Base-by-base conservation (phyloP, 2,113 vertebrate genomes). In the Carassius carassius region DNA sequence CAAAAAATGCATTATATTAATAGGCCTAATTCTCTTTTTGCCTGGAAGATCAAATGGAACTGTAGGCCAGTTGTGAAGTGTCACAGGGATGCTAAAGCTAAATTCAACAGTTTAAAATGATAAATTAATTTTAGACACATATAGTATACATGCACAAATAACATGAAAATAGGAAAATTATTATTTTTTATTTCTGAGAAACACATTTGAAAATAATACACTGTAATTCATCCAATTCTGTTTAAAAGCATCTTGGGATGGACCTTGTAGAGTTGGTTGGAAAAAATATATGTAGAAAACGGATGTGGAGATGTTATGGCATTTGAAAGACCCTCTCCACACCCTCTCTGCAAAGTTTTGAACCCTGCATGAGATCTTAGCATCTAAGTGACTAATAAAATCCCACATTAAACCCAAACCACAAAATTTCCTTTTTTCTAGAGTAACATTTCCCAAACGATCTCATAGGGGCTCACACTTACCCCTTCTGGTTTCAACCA, bases 371-470 rank as follows among this genome's bases (percentile, higher is more conserved):
- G 81, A 72, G 63, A 54, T 67, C 72, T 73, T 54, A 37, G 76
- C 83, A 29, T 47, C 44, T 49, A 21, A 60, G 79, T 63, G 78
- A 75, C 58, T 19, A 83, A 79, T 37, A 76, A 10, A 29, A 73
- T 70, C 17, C 88, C 76, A 87, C 69, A 85, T 83, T 83, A 87
- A 89, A 84, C 79, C 44, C 35, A 72, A 86, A 87, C 86, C 83
- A 83, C 83, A 63, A n/a, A 54, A 44, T 56, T 81, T 80, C 70
- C 85, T 69, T 78, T 58, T 78, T 78, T 25, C 70, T 79, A 67
- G 44, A 54, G 78, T 32, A 63, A 69, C 23, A n/a, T 37, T 63
- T 76, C 79, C 32, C 75, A 74, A 47, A 82, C 51, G 56, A 85
- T 89, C 73, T 44, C 79, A 86, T 51, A 41, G 56, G 56, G 60